Base-by-base conservation (phyloP, 2,888 invertebrate species). In the Incurvaria masculella region DNA sequence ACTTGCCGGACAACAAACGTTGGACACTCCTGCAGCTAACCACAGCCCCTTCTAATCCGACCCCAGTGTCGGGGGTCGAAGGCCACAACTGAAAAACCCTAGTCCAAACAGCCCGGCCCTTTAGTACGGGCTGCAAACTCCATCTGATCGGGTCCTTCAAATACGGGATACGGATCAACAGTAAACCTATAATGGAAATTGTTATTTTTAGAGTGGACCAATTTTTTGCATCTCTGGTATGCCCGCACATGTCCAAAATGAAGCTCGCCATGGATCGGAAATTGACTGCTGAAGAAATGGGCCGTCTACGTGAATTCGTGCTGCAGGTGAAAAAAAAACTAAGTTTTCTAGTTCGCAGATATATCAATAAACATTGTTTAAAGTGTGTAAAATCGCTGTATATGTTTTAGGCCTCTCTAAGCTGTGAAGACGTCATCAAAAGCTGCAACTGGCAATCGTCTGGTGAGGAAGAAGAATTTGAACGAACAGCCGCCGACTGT, bases 331-430 rank as follows among this genome's bases (percentile, higher is more conserved):
- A 50, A n/a, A n/a, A n/a, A n/a, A n/a, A n/a, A n/a, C n/a, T n/a
- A n/a, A n/a, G 19, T 4, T 40, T 51, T 41, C 3, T 39, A 18
- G 20, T 21, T 16, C 14, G 55, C 10, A 2, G 8, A 33, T 1
- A 42, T 8, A 38, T 27, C 5, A 19, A n/a, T n/a, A n/a, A n/a
- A n/a, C n/a, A n/a, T n/a, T n/a, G n/a, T n/a, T n/a, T n/a, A n/a
- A n/a, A n/a, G n/a, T n/a, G n/a, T n/a, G n/a, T n/a, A n/a, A n/a
- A n/a, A n/a, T n/a, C n/a, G n/a, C n/a, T n/a, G n/a, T n/a, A n/a
- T n/a, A n/a, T n/a, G n/a, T n/a, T n/a, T n/a, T n/a, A 79, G 78
- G 70, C 64, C 2, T 67, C 76, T 1, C 72, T 71, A 11, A 66
- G 66, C 14, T 79, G 79, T 51, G 53, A 62, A 1, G 79, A 79